Conservation (phyloP, 2,113 vertebrate species). For the Alaudala cheleensis region DNA sequence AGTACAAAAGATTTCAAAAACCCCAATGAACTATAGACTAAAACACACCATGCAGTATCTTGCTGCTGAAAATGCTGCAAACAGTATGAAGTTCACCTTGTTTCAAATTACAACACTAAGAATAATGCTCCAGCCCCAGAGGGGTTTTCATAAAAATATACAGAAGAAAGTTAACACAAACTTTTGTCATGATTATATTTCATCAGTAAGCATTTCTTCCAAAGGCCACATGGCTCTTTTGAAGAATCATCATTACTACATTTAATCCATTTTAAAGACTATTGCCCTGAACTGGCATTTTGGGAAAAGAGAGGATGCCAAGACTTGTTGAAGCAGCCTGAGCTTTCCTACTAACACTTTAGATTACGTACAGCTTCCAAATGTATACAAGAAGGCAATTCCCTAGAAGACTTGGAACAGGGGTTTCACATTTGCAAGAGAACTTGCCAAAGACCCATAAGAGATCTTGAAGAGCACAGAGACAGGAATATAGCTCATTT, state of each 20-base stretch:
- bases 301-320: not conserved
- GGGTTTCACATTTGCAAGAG: not conserved
- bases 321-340: not conserved
- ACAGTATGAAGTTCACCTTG: no score
- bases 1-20: not conserved
- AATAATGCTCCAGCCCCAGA: not conserved
- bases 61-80: not conserved
- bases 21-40: rapidly evolving
- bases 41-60: not conserved
- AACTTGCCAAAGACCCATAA: not conserved
- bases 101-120: not conserved
- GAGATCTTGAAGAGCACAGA: not conserved
- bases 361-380: not conserved
- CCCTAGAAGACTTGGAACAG: not conserved
- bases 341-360: not conserved
- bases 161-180: not conserved
- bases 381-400: not conserved
- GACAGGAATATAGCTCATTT: not conserved
- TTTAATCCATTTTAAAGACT: not conserved
- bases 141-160: not conserved
- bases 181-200: not conserved
- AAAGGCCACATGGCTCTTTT: not conserved
- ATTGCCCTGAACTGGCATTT: not conserved
- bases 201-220: not conserved
- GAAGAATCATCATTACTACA: not conserved